Base-by-base conservation (phyloP, 2,888 invertebrate species). In the Hedychridium roseum region DNA sequence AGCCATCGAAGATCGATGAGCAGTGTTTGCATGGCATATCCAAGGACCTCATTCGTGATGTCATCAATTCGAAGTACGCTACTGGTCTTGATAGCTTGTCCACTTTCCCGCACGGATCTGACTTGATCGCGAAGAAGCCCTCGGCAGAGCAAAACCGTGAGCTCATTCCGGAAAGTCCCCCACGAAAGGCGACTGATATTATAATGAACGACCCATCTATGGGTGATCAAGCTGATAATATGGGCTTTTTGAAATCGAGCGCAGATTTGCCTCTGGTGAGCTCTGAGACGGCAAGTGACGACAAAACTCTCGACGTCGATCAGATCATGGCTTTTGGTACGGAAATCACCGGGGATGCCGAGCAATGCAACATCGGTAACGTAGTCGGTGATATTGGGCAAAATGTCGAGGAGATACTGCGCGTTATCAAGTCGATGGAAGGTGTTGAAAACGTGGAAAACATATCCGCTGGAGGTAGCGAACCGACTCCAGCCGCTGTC, bases 371-470 rank as follows among this genome's bases (percentile, higher is more conserved):
- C 32, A 61, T 72, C 16, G 78, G 83, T 23, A 71, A 72, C 34
- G 80, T n/a, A n/a, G n/a, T 79, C 51, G 81, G 80, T 60, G 89
- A 89, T 68, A 74, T 85, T 39, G 84, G 80, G 14, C 84, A 83
- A 54, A 82, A 83, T 70, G 83, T 83, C 2, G 85, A 85, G 17
- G 91, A 89, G 58, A 81, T 92, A 41, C 82, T 91, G 6, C 89
- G 89, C 74, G 91, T 88, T 2, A 87, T 92, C 35, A 90, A 90
- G 77, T 88, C 87, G 4, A 85, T 91, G 60, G 91, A 90, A 64
- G 80, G 80, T 35, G 82, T 80, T 2, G 58, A 78, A 37, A 59
- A 54, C 20, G 57, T 50, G n/a, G 70, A 63, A 15, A 67, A 58
- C 41, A 63, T 66, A 37, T 45, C 61, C 28, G 46, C 56, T 4